Base-by-base conservation (phyloP, 2,797 vertebrate genomes). In the Thripadectes ignobilis region DNA sequence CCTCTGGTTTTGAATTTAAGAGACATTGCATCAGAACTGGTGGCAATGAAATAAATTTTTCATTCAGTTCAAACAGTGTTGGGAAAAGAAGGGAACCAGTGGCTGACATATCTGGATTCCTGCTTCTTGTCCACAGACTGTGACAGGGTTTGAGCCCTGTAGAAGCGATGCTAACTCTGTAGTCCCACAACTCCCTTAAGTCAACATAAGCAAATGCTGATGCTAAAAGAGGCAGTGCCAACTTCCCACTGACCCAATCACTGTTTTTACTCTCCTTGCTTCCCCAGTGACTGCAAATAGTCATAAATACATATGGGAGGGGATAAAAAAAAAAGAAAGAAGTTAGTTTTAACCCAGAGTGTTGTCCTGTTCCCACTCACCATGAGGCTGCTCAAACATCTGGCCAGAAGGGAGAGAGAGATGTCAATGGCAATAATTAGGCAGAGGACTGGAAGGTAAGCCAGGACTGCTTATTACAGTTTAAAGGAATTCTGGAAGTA, bases 181-280 rank as follows among this genome's bases (percentile, higher is more conserved):
- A 78, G 61, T 87, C 41, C 45, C 57, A 43, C 67, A 74, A 59
- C 62, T 92, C 80, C 26, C 69, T 85, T 92, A 81, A 90, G 77
- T 96, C 92, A 96, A 94, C 63, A 93, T 38, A 82, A 82, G 49
- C 38, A 93, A 93, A 91, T 68, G 57, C 49, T 92, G 88, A 85
- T 93, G 81, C 68, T 94, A 61, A 87, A 96, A 85, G 75, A 95
- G 84, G 59, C 91, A 93, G 86, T 91, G 72, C 45, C 78, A 93
- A 16, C 49, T 91, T 87, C 65, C 22, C 30, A 77, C 78, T 83
- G 88, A 61, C 39, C 63, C 74, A 94, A 49, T 94, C 83, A n/a
- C 24, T 82, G 45, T 39, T 90, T 88, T 92, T 39, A 65, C 22
- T 85, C 34, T 79, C 41, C 45, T 85, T 76, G 48, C 71, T 86